phyloP scores from a whole-genome alignment of 2,888 invertebrate genomes.

The Amaurobius ferox region DNA sequence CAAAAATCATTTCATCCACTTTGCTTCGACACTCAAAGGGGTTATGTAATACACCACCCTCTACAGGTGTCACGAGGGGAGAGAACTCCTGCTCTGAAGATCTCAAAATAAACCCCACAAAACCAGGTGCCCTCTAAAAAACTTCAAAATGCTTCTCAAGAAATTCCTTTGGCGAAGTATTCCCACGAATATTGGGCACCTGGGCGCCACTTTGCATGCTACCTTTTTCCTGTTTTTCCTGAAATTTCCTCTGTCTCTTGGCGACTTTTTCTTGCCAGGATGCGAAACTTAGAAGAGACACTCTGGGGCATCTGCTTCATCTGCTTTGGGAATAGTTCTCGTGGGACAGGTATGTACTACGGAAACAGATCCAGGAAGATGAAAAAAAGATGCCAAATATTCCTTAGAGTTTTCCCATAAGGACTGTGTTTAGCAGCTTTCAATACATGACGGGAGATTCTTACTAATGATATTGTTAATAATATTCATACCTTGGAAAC shows the following conservation, averaged over 20 bases:
- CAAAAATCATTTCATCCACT: conserved; percentile 35
- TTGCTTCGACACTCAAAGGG: conserved; percentile 13
- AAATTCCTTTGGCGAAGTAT: conserved; percentile 35
- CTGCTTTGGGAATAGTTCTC: conserved; percentile 34
- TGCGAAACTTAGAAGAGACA: conserved; percentile 1
- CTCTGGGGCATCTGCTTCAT: no score
- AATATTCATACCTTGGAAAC: no score
- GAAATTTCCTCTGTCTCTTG: conserved; percentile 24
- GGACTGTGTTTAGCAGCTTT: neutral
- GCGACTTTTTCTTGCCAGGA: neutral
- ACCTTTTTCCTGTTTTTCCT: conserved; percentile 65
- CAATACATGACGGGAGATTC: neutral
- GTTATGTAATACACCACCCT: conserved; percentile 26
- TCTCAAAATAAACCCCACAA: conserved; percentile 7
- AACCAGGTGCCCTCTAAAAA: conserved; percentile 37
- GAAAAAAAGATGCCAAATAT: neutral
- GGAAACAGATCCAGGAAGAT: neutral
- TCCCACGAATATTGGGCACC: conserved; percentile 58
- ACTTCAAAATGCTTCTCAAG: neutral
- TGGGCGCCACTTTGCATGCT: conserved; percentile 47
- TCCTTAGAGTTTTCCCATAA: conserved; percentile 8
- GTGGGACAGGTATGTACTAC: conserved; percentile 22
- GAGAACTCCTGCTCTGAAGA: conserved; percentile 20
- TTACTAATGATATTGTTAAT: no score
- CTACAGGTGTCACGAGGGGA: conserved; percentile 31